A percentile compares a stretch with the other conserved stretches of the same genome.
These are phyloP conservation scores for Neolamprologus fasciatus DNA, from an alignment of 2,113 vertebrate species.

Conservation along the genomic window DNA sequence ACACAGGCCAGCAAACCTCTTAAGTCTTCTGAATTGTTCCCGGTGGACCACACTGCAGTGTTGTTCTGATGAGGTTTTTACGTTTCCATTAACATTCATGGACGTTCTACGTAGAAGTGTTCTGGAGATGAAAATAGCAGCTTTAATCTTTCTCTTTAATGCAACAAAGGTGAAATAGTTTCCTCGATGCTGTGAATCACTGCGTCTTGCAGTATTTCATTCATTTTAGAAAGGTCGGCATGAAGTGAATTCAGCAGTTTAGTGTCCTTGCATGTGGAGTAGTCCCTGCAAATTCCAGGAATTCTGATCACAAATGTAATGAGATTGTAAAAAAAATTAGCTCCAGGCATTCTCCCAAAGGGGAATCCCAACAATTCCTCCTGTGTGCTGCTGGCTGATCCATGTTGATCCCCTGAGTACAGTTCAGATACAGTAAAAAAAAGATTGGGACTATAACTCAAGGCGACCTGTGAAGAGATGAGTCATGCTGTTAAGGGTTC, in stretches of 20 bases:
- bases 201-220: not conserved
- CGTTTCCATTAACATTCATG: not conserved
- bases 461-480: not conserved
- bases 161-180: not conserved
- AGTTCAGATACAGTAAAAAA: conserved; percentile 16
- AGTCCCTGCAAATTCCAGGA: not conserved
- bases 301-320: not conserved
- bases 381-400: conserved; percentile 5
- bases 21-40: conserved; percentile 7
- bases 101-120: not conserved
- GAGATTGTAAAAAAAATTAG: not conserved
- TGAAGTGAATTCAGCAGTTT: not conserved
- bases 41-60: not conserved
- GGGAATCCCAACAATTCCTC: not conserved
- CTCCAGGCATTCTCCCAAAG: not conserved
- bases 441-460: conserved; percentile 19
- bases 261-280: not conserved
- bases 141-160: not conserved
- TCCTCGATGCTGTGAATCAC: not conserved
- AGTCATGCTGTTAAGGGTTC: conserved; percentile 8
- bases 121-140: not conserved
- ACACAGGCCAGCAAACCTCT: not conserved
- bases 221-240: not conserved
- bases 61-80: not conserved
- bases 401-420: conserved; percentile 6